Evolutionary conservation across 2,797 vertebrate species (phyloP).

Genomic region (Denticeps clupeoides): DNA sequence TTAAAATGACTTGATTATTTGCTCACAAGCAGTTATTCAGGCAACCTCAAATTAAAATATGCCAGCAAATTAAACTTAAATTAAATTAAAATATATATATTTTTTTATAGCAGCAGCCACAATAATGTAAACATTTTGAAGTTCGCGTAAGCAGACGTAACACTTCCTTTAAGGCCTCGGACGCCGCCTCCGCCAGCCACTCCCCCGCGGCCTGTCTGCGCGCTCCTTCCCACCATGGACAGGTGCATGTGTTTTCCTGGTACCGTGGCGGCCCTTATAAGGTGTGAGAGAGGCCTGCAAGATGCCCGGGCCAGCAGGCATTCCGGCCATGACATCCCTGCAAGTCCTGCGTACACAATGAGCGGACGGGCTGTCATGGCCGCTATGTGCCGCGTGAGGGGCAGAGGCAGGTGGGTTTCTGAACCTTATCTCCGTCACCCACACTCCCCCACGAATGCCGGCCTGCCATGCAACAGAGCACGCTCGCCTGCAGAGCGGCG

Average conservation of each 20-base stretch:
- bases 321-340: slow-evolving; percentile 50
- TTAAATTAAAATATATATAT: too few relatives aligned
- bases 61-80: too few relatives aligned
- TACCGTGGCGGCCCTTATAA: slow-evolving; percentile 49
- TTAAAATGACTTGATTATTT: too few relatives aligned
- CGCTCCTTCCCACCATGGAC: slow-evolving; percentile 56
- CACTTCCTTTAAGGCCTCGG: slow-evolving; percentile 32
- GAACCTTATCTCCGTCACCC: slow-evolving; percentile 38
- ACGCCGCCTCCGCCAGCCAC: slow-evolving; percentile 5
- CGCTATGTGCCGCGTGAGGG: slow-evolving; percentile 48
- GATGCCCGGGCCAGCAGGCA: slow-evolving; percentile 52
- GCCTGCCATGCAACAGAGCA: slow-evolving; percentile 11
- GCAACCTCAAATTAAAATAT: too few relatives aligned
- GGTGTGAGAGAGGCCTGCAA: slow-evolving; percentile 45
- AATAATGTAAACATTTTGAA: too few relatives aligned
- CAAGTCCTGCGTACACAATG: slow-evolving; percentile 49
- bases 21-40: too few relatives aligned
- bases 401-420: slow-evolving; percentile 49
- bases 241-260: slow-evolving; percentile 60
- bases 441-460: slow-evolving; percentile 7
- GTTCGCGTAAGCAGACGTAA: too few relatives aligned
- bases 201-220: slow-evolving; percentile 24
- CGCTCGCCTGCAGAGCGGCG: too few relatives aligned
- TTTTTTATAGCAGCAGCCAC: too few relatives aligned
- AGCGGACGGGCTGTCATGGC: slow-evolving; percentile 48